phyloP scores from a whole-genome alignment of 1,140 invertebrate genomes.

The Triops cancriformis region DNA sequence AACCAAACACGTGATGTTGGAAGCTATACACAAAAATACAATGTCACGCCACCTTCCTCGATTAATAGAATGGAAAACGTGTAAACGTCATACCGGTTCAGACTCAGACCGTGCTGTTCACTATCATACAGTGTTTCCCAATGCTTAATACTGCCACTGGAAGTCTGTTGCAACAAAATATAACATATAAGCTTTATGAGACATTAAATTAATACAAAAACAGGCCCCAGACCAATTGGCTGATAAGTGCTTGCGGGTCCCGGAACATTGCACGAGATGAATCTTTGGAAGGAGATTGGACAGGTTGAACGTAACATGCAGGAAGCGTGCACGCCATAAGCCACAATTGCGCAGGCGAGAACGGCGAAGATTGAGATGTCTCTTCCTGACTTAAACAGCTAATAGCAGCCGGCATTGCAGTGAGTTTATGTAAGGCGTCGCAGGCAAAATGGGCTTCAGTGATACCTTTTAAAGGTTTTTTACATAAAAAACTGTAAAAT shows the following conservation, averaged over 20 bases:
- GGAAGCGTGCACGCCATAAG: constrained; percentile 38
- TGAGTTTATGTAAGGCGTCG: constrained; percentile 36
- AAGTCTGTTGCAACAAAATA: not conserved
- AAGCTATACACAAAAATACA: constrained; percentile 44
- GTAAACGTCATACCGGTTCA: constrained; percentile 53
- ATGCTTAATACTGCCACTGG: constrained; percentile 46
- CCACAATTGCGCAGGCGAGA: not conserved
- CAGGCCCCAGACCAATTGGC: not conserved
- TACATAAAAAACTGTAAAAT: constrained; percentile 6
- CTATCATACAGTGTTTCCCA: constrained; percentile 79
- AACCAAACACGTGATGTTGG: constrained; percentile 73
- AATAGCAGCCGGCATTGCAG: constrained; percentile 21
- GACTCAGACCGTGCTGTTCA: constrained; percentile 68
- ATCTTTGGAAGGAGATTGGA: constrained; percentile 17
- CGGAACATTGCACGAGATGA: not conserved
- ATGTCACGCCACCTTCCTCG: constrained; percentile 8
- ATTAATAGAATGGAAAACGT: not conserved
- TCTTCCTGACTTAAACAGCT: not conserved
- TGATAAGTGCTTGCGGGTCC: constrained; percentile 15
- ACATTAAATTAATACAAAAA: not conserved
- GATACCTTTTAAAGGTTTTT: not conserved
- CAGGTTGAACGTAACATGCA: constrained; percentile 27
- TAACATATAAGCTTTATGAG: not conserved
- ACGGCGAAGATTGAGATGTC: not conserved
- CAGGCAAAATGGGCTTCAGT: constrained; percentile 28